Evolutionary conservation across 1,140 invertebrate genomes (phyloP).

Genomic region (Pseudomyrmex pallidus): DNA sequence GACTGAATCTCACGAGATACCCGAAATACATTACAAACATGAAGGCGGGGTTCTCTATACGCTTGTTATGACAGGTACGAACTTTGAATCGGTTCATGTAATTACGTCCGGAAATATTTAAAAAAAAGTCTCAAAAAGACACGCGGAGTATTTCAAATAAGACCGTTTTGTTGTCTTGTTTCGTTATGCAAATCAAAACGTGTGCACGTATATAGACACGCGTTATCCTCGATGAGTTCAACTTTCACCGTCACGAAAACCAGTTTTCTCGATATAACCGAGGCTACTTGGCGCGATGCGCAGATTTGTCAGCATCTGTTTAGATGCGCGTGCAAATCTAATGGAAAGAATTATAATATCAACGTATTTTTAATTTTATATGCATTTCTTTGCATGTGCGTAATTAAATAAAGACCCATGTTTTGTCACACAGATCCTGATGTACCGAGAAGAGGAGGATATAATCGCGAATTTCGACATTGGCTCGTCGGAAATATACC

Average conservation of each 20-base stretch:
- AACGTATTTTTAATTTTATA: not conserved
- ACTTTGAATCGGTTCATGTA: not conserved
- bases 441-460: slow-evolving; percentile 86
- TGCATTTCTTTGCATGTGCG: not conserved
- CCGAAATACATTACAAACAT: slow-evolving; percentile 84
- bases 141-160: slow-evolving; percentile 4
- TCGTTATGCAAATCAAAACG: not conserved
- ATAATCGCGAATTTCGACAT: slow-evolving; percentile 88
- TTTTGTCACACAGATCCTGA: slow-evolving; percentile 87
- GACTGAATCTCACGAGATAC: slow-evolving; percentile 80
- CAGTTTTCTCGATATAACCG: slow-evolving; percentile 56
- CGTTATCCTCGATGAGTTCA: slow-evolving; percentile 29
- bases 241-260: slow-evolving; percentile 71
- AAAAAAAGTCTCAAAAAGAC: not conserved
- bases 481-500: slow-evolving; percentile 91
- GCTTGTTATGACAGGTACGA: slow-evolving; percentile 86
- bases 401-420: not conserved
- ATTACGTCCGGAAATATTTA: no score
- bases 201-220: not conserved
- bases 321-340: not conserved
- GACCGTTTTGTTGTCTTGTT: not conserved
- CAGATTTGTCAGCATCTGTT: not conserved
- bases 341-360: not conserved
- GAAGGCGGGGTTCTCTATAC: slow-evolving; percentile 87
- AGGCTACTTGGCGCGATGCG: not conserved